Evolutionary conservation across 2,113 vertebrate species (phyloP).

Genomic region (Zosterops borbonicus): DNA sequence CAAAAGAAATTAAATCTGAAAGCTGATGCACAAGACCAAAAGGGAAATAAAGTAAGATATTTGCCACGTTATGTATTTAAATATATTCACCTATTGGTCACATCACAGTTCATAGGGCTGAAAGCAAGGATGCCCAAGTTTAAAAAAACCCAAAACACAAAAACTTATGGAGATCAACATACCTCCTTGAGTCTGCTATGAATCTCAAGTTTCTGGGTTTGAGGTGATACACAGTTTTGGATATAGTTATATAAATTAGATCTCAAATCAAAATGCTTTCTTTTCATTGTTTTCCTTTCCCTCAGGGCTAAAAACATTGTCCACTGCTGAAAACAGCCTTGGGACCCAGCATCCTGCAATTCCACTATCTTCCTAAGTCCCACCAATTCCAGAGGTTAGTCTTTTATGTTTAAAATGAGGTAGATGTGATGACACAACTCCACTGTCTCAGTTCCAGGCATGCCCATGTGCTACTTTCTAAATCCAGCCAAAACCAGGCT

Average conservation of each 20-base stretch:
- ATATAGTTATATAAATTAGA: neutral
- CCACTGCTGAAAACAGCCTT: neutral
- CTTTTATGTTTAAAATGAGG: neutral
- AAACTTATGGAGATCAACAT: neutral
- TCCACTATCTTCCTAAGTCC: neutral
- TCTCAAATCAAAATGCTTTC: neutral
- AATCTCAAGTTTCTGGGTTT: neutral
- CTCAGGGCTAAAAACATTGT: neutral
- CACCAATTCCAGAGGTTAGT: neutral
- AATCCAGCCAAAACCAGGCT: neutral
- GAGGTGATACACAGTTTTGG: neutral
- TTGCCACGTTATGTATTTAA: neutral
- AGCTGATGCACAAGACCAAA: neutral
- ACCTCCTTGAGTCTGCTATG: neutral
- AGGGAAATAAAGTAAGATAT: neutral
- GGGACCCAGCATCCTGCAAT: neutral
- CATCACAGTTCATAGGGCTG: neutral
- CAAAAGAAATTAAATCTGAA: constrained; percentile 29
- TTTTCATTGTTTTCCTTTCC: neutral
- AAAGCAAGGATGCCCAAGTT: neutral
- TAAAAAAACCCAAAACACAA: neutral
- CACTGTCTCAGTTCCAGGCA: neutral
- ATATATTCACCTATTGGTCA: neutral
- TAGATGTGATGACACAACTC: neutral
- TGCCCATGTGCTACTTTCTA: neutral